phyloP scores from a whole-genome alignment of 2,797 vertebrate species.

The Chiroxiphia lanceolata region DNA sequence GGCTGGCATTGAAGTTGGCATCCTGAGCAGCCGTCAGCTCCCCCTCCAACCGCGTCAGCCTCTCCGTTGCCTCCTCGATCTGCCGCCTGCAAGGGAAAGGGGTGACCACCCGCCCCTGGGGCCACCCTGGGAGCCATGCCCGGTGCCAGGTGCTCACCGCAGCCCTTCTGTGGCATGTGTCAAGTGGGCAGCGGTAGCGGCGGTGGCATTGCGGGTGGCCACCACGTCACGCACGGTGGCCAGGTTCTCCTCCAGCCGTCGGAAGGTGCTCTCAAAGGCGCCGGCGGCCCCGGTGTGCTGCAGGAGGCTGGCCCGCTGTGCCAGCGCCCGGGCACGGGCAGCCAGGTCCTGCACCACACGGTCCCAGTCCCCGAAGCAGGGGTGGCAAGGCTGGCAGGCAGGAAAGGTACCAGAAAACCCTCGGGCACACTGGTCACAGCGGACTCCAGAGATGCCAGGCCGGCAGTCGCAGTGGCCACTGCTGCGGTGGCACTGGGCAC shows the following conservation, averaged over 20 bases:
- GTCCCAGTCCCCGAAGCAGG: constrained; percentile 98
- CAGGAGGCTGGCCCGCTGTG: constrained; percentile 82
- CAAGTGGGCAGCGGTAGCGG: constrained; percentile 78
- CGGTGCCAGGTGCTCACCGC: constrained; percentile 44
- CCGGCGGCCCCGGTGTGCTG: constrained; percentile 89
- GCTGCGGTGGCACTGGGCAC: constrained; percentile 85
- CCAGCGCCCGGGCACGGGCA: constrained; percentile 80
- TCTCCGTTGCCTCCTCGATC: constrained; percentile 88
- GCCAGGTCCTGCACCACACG: constrained; percentile 94
- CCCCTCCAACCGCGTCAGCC: constrained; percentile 86
- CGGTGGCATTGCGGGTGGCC: constrained; percentile 85
- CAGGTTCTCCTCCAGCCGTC: constrained; percentile 85
- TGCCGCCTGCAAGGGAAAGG: constrained; percentile 74
- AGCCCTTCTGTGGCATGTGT: constrained; percentile 87
- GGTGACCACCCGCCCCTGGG: fast-evolving
- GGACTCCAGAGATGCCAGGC: constrained; percentile 90
- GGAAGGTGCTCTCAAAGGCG: constrained; percentile 85
- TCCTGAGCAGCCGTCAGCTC: constrained; percentile 89
- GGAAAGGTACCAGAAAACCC: constrained; percentile 93
- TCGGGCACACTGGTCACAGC: constrained; percentile 95
- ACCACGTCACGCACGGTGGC: constrained; percentile 83
- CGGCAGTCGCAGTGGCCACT: constrained; percentile 93
- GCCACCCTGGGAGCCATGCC: fast-evolving
- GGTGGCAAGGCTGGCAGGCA: constrained; percentile 90
- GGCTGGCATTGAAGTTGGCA: constrained; percentile 89